phyloP scores from a whole-genome alignment of 2,113 vertebrate genomes.

The Aldabrachelys gigantea region DNA sequence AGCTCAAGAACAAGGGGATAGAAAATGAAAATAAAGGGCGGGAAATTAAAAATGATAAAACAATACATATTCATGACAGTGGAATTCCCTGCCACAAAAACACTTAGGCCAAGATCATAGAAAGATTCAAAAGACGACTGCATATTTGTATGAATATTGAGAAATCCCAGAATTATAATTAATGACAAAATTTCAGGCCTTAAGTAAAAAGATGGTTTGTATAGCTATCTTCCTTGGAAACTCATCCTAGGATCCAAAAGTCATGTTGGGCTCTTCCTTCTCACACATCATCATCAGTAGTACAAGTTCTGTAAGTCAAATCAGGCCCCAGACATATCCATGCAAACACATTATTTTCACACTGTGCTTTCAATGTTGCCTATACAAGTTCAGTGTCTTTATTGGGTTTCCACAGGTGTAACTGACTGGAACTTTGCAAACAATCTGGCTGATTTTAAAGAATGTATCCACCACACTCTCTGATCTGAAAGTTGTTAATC shows the following conservation, averaged over 20 bases:
- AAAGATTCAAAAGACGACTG: no score
- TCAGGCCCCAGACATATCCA: neutral
- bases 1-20: no score
- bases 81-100: no score
- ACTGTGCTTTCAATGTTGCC: neutral
- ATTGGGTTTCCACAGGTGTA: neutral
- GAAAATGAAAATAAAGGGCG: no score
- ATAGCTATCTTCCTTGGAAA: neutral
- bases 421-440: neutral
- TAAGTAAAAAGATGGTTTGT: neutral
- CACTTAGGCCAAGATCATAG: no score
- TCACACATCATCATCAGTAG: neutral
- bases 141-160: no score
- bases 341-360: neutral
- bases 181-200: neutral
- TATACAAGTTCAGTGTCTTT: neutral
- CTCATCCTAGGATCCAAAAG: neutral
- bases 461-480: neutral
- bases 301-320: slow-evolving; percentile 9
- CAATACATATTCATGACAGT: no score
- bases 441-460: neutral
- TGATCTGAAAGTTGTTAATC: neutral
- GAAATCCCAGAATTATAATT: no score
- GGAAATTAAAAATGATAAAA: no score
- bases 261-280: neutral